Evolutionary conservation across 2,797 vertebrate species (phyloP), one percentile per base, ranked within the genome.

Genomic region (Hirundo rustica): DNA sequence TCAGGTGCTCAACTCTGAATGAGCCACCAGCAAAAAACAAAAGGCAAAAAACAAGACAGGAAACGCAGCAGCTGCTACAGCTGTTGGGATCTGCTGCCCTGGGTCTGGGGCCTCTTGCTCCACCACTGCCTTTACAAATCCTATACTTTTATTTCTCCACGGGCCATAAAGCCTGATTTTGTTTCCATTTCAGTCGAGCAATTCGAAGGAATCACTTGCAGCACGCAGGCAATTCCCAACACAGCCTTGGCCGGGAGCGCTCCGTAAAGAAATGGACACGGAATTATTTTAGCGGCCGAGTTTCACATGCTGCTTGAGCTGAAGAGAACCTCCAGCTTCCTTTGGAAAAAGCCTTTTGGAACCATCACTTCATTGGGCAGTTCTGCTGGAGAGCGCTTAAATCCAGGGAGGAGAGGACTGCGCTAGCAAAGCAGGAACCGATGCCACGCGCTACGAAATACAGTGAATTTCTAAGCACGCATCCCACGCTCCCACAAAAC

Each of bases 301-400:
- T 32, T 47, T 26, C 71, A 30, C 0, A 0, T 3, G 8, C 9
- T 25, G 38, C 44, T 40, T 0, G 0, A 68, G 82, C 2, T 0
- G 0, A 38, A 51, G 64, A 45, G 62, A 60, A 42, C 44, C 64
- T 75, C 14, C 30, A 40, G 4, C 55, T 12, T 21, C 75, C 79
- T 61, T n/a, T 29, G 29, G 44, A 53, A 70, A 19, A 30, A 27
- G 77, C 44, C 47, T 61, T 67, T 67, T 47, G 60, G 51, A 50
- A 19, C n/a, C 50, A 47, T 14, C 18, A 6, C 22, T 72, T n/a
- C 23, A 10, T 3, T 11, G 32, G 53, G 10, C 42, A 51, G 11
- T 22, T 45, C 21, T 32, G n/a, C 0, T 6, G 7, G 68, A 55
- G 40, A 84, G 38, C 51, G 29, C 36, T 73, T 32, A 42, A 57